Base-by-base conservation (phyloP, 2,888 invertebrate species). In the Epistrophe grossulariae region DNA sequence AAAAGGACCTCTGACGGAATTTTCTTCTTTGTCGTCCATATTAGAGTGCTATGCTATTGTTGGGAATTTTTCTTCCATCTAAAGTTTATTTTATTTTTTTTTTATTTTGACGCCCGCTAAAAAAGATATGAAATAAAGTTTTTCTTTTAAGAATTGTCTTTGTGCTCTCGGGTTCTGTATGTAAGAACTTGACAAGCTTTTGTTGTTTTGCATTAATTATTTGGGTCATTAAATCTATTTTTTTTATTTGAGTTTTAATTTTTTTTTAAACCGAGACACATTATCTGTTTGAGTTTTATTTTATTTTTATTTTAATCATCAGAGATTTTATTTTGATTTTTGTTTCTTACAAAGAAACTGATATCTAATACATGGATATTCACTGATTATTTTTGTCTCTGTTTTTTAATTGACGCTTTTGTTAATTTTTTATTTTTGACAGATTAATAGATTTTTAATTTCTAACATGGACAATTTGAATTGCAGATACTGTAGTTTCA, bases 161-260 rank as follows among this genome's bases (percentile, higher is more conserved):
- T 81, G 62, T 43, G 74, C 74, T 64, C 70, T 52, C 28, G 59
- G 62, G 71, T 82, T 82, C 64, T 82, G 78, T 62, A 70, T n/a
- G n/a, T 9, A 17, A 74, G 70, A 82, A 85, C 82, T 82, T 78
- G 85, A 74, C 82, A 59, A 81, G 70, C 85, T 85, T 85, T 85
- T 85, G 78, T 79, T 82, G 73, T 71, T 85, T 74, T 79, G 78
- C 85, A 85, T 85, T 85, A 85, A 85, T 85, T 85, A 85, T 85
- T 85, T 82, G 85, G 74, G 73, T 79, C 85, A 82, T 85, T 85
- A 82, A 82, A 82, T 73, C 38, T 40, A 6, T 31, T 57, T 57
- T 24, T 10, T 9, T 52, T 52, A 62, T 52, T 38, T 35, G 4
- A 31, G 31, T 35, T 55, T 59, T 59, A 9, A 8, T 19, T 43